phyloP scores from a whole-genome alignment of 2,797 vertebrate species.

The Tenualosa thibaudeaui region DNA sequence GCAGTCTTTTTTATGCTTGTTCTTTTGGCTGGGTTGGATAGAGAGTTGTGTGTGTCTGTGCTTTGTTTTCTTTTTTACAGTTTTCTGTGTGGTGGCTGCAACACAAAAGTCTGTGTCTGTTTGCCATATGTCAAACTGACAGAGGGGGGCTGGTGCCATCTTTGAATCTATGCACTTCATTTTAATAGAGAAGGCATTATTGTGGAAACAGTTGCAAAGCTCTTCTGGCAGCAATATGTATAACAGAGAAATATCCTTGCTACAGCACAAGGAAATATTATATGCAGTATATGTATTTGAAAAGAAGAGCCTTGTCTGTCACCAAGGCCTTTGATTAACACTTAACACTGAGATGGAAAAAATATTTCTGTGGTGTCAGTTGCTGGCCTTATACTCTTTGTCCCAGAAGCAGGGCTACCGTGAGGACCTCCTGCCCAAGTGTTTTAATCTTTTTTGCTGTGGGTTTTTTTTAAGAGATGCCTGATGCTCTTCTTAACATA shows the following conservation, averaged over 20 bases:
- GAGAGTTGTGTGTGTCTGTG: not conserved
- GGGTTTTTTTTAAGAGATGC: not conserved
- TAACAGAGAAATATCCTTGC: not conserved
- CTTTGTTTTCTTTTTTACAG: not conserved
- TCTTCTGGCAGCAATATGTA: not conserved
- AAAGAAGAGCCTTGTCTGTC: not conserved
- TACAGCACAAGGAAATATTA: not conserved
- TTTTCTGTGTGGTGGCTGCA: not conserved
- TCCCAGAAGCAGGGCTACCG: not conserved
- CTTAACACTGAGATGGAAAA: not conserved
- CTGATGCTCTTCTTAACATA: not conserved
- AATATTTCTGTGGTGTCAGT: not conserved
- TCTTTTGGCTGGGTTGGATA: not conserved
- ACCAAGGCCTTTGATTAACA: not conserved
- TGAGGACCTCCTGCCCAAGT: not conserved
- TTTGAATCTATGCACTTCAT: not conserved
- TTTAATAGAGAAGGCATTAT: not conserved
- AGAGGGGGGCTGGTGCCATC: not conserved
- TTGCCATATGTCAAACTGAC: not conserved
- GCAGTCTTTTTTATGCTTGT: not conserved
- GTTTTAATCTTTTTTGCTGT: not conserved
- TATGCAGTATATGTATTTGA: not conserved
- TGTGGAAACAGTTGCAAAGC: not conserved
- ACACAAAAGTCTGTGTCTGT: not conserved
- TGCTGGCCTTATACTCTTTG: not conserved